Conservation (phyloP, 2,888 invertebrate genomes). For the Acanthococcus lagerstroemiae region DNA sequence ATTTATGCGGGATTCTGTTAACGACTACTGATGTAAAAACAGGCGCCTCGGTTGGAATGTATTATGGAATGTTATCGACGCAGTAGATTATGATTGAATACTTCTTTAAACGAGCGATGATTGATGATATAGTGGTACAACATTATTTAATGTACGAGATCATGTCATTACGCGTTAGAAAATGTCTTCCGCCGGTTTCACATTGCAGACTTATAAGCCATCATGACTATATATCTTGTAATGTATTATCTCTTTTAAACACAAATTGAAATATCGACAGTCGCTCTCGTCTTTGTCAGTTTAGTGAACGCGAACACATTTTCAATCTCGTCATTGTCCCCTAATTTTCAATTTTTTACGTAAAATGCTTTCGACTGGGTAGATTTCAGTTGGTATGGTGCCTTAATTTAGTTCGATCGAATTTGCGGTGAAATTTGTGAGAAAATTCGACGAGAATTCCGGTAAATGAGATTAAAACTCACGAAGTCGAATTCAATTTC, state of each 20-base stretch:
- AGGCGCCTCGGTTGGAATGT: no score
- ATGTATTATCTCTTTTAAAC: conserved; percentile 5
- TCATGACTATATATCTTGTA: not conserved
- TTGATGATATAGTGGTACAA: conserved; percentile 16
- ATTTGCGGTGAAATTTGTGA: no score
- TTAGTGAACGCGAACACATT: no score
- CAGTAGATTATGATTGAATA: conserved; percentile 23
- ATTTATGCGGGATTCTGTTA: no score
- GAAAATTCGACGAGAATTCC: no score
- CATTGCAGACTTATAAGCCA: conserved; percentile 16
- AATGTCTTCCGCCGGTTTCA: conserved; percentile 9
- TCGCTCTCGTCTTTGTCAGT: not conserved
- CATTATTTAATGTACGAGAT: conserved; percentile 18
- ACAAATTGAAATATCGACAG: conserved; percentile 19
- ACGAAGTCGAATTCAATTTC: no score
- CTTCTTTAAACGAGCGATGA: conserved; percentile 14
- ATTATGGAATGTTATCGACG: conserved; percentile 10
- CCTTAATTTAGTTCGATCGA: no score
- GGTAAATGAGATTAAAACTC: no score
- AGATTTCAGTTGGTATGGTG: no score
- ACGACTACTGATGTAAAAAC: no score
- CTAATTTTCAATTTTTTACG: not conserved
- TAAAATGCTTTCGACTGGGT: no score
- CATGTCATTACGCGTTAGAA: conserved; percentile 14
- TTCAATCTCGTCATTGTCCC: not conserved